Evolutionary conservation across 2,888 invertebrate genomes (phyloP).

Genomic region (Chirona hameri): DNA sequence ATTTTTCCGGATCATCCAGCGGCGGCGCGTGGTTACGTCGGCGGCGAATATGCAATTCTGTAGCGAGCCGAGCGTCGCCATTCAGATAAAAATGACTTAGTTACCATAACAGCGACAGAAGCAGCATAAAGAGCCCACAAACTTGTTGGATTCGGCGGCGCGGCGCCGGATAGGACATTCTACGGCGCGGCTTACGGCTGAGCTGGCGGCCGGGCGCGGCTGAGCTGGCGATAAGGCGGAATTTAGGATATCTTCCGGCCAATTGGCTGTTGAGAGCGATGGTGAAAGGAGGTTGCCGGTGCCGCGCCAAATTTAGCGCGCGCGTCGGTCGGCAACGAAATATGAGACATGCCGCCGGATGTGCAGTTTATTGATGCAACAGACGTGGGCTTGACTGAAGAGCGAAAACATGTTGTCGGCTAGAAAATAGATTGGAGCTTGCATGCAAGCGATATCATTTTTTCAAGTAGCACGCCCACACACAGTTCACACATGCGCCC

Average conservation of each 20-base stretch:
- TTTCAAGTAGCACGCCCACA: no score
- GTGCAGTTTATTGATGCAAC: neutral
- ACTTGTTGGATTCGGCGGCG: neutral
- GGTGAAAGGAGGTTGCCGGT: neutral
- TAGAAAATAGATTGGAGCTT: neutral
- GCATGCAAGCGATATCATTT: no score
- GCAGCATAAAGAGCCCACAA: slow-evolving; percentile 6
- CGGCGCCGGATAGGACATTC: neutral
- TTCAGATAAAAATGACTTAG: slow-evolving; percentile 27
- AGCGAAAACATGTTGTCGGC: neutral
- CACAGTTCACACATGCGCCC: no score
- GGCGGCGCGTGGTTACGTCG: neutral
- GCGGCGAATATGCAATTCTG: slow-evolving; percentile 3
- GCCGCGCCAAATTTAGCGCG: neutral
- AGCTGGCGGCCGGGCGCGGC: neutral
- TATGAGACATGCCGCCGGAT: neutral
- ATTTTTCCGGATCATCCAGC: slow-evolving; percentile 23
- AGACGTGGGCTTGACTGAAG: neutral
- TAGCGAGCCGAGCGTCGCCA: neutral
- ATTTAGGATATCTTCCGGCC: slow-evolving; percentile 27
- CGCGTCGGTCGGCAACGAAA: neutral
- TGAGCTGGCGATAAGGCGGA: neutral
- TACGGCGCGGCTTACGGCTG: slow-evolving; percentile 5
- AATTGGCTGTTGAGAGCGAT: slow-evolving; percentile 29
- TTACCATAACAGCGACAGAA: neutral